Base-by-base conservation (phyloP, 2,888 invertebrate genomes). In the Piscicola geometra region DNA sequence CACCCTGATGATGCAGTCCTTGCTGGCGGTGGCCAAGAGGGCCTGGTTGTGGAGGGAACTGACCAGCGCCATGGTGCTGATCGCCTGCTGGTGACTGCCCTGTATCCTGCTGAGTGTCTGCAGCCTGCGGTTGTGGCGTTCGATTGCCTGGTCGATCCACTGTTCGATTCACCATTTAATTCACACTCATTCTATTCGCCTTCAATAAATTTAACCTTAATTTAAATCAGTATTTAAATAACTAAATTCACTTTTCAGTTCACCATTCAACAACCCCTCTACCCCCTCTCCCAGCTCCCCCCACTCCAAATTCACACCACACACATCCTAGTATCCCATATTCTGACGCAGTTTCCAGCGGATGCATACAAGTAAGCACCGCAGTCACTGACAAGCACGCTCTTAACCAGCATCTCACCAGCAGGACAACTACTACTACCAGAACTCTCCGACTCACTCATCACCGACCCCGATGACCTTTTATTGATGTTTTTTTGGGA, bases 1-100 rank as follows among this genome's bases (percentile, higher is more conserved):
- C 9, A 89, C 88, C 88, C 90, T 89, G 83, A 92, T 91, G 82
- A 90, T 91, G 86, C 93, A 93, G 88, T 93, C 93, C 85, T 93
- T 92, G 36, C 85, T 85, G 5, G 85, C 85, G 32, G 85, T 84
- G 69, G 85, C 82, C 36, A 85, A 82, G 75, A 77, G 2, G 86
- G 87, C 28, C 85, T 83, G 71, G 87, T 86, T 84, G 70, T 87
- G 85, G 76, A 86, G 86, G 79, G 87, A 87, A 50, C 81, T 81
- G 69, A 83, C 82, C 12, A 91, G 88, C 15, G 91, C 90, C 77
- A 92, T 86, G 82, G 92, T 92, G 92, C 92, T 92, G 18, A 93
- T 91, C 0, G 92, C 91, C n/a, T 93, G 91, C 81, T 91, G 90
- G 86, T 93, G 92, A 0, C 92, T 91, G 60, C 85, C 84, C 85